Percentiles rank a stretch among this genome's conserved stretches.
phyloP scores from a whole-genome alignment of 1,140 invertebrate genomes.

The Platorchestia sp. region DNA sequence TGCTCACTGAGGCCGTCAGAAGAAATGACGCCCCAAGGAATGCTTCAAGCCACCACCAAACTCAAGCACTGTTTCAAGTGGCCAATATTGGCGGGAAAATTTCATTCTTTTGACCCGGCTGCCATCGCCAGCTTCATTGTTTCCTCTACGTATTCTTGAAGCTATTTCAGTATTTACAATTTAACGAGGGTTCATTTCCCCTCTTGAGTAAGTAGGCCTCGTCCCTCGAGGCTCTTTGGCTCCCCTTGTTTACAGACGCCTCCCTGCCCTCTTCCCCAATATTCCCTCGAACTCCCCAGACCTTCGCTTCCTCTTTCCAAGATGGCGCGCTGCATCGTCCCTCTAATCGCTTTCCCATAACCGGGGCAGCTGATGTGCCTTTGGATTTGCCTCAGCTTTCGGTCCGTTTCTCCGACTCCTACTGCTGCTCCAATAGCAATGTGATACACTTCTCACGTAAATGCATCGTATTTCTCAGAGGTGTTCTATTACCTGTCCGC shows the following conservation, averaged over 20 bases:
- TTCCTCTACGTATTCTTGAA: constrained; percentile 47
- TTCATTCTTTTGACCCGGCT: constrained; percentile 16
- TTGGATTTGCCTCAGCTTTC: background rate
- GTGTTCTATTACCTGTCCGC: too few relatives aligned
- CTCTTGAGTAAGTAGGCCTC: constrained; percentile 52
- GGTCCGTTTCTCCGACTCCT: background rate
- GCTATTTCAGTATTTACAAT: constrained; percentile 60
- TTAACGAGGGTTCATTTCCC: constrained; percentile 53
- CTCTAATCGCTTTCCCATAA: background rate
- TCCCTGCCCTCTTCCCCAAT: background rate
- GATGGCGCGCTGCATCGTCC: background rate
- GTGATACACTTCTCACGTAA: too few relatives aligned
- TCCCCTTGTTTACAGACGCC: constrained; percentile 61
- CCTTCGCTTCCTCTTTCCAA: constrained; percentile 11
- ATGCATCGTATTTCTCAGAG: too few relatives aligned
- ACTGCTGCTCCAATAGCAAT: too few relatives aligned
- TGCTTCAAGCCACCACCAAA: background rate
- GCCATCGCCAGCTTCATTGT: constrained; percentile 59
- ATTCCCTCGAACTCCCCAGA: background rate
- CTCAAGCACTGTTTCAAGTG: background rate
- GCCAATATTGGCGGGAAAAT: background rate
- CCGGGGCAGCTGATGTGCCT: background rate
- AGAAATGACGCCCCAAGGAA: background rate
- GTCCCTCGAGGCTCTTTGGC: constrained; percentile 67
- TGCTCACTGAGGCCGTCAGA: background rate